Conservation (phyloP, 2,113 vertebrate species). For the Ceratotherium simum region DNA sequence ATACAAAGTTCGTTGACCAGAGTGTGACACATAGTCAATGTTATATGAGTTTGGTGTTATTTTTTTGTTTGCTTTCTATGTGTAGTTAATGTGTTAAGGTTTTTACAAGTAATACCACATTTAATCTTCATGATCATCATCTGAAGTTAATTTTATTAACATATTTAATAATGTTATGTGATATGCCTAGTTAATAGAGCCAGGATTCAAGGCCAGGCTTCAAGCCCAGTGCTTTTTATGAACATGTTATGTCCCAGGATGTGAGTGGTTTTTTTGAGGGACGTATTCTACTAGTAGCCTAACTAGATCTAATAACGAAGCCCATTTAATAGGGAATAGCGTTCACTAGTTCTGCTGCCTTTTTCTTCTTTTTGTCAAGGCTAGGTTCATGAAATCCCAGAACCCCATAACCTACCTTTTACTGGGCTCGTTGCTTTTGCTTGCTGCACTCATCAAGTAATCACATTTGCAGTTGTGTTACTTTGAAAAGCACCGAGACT, state of each 20-base stretch:
- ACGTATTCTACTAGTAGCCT: background rate
- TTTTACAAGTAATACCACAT: conserved; percentile 21
- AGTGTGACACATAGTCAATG: background rate
- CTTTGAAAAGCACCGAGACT: background rate
- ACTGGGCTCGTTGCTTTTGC: background rate
- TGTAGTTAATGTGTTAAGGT: background rate
- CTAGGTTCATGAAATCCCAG: background rate
- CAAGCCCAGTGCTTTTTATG: background rate
- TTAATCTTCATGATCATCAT: background rate
- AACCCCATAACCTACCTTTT: background rate
- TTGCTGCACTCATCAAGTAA: background rate
- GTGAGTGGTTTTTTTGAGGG: background rate
- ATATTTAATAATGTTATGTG: background rate
- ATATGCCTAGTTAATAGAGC: background rate
- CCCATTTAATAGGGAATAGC: background rate
- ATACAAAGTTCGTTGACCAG: background rate
- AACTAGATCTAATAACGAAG: background rate
- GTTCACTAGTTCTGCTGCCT: background rate
- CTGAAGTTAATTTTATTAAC: conserved; percentile 34
- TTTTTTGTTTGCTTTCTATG: background rate
- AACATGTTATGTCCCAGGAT: background rate
- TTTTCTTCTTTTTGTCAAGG: background rate
- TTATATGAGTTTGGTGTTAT: background rate
- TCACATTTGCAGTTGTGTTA: background rate
- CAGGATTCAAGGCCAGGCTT: background rate